Evolutionary conservation across 2,113 vertebrate species (phyloP), one percentile per base, ranked within the genome.

Genomic region (Petromus typicus): DNA sequence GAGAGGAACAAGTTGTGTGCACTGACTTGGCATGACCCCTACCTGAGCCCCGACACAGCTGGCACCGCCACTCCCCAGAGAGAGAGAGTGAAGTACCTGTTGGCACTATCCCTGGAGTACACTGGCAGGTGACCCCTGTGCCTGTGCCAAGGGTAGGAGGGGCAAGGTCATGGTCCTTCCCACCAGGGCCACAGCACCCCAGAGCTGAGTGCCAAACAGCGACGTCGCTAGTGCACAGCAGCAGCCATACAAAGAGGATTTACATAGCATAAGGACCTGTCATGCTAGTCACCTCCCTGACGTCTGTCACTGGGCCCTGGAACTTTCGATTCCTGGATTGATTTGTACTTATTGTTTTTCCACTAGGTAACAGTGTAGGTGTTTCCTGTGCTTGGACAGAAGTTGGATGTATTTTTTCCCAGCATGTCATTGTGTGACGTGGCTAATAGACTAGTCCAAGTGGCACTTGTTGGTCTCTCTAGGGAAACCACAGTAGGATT

Each of bases 11-110:
- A 11, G 61, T 63, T 1, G 45, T 66, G 25, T 43, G 13, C 16
- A 5, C 5, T 51, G 30, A 32, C 54, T 54, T 79, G 61, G 23
- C 2, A 0, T 2, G 4, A 73, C 2, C 20, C 56, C 25, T 16
- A 0, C 69, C 67, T 23, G 12, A 25, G 51, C 16, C 40, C 54
- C 23, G 64, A 13, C 22, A 25, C 45, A 22, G 66, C 59, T 71
- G 20, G 66, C 54, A 54, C n/a, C 27, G 17, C 37, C 23, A 1
- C 22, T 67, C 40, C 83, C 0, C 0, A 0, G 37, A 69, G 78
- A 75, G 75, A 37, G 22, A 10, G 40, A 34, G 61, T 10, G 4
- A 0, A 0, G 20, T 13, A 9, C 61, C 61, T 40, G 37, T 34
- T 1, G 8, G 57, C 34, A 48, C 76, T 25, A 0, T 32, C 27